These are phyloP conservation scores for Theonella swinhoei DNA, from an alignment of 37 sponge, comb jelly and placozoan species.

Conservation along the genomic window DNA sequence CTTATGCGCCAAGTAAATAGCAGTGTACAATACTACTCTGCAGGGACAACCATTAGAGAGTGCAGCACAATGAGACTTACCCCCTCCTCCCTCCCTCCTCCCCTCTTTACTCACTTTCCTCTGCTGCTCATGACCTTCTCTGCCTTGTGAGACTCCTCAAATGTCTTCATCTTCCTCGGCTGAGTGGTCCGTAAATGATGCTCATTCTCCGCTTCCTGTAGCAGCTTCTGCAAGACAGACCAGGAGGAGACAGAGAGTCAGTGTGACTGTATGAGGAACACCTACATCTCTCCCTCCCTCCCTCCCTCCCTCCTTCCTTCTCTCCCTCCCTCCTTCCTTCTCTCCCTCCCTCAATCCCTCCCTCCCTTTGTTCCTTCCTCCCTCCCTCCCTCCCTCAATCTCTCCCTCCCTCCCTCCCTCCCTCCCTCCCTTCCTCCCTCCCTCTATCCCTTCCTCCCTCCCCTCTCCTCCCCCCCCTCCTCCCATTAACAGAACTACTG, in stretches of 20 bases:
- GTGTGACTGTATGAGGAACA: background rate
- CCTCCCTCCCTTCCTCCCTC: background rate
- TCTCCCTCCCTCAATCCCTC: background rate
- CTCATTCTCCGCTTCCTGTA: too few relatives aligned
- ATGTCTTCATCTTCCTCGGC: slow-evolving; percentile 41
- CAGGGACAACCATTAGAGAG: slow-evolving; percentile 2
- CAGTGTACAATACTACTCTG: too few relatives aligned
- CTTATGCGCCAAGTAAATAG: too few relatives aligned
- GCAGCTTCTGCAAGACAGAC: slow-evolving; percentile 9
- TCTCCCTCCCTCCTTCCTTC: background rate
- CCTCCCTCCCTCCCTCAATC: too few relatives aligned
- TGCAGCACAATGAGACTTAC: background rate
- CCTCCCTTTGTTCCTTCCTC: background rate
- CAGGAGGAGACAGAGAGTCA: background rate
- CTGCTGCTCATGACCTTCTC: slow-evolving; percentile 2
- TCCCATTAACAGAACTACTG: background rate
- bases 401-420: background rate
- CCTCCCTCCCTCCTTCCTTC: background rate
- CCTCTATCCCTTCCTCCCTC: too few relatives aligned
- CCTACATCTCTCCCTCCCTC: background rate
- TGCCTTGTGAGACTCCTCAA: slow-evolving; percentile 25
- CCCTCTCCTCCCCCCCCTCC: background rate
- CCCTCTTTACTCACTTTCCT: slow-evolving; percentile 13
- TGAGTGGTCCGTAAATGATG: too few relatives aligned
- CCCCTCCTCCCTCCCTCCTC: slow-evolving; percentile 21